Conservation (phyloP, 2,888 invertebrate genomes). For the Campoplex capitator region DNA sequence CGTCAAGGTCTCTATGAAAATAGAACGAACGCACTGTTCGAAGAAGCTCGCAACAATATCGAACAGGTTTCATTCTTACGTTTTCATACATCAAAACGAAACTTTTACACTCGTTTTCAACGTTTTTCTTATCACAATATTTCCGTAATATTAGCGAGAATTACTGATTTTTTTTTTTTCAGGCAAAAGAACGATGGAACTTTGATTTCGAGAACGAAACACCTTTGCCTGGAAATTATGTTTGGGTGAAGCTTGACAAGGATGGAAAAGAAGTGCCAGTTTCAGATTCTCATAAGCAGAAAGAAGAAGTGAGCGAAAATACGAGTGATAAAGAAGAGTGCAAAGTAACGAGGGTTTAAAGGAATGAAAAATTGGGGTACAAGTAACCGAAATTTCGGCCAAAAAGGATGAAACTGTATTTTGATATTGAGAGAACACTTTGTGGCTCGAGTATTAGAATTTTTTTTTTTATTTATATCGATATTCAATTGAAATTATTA, state of each 20-base stretch:
- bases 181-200: slow-evolving; percentile 85
- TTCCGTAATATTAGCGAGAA: background rate
- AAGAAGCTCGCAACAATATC: slow-evolving; percentile 74
- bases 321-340: slow-evolving; percentile 23
- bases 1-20: slow-evolving; percentile 71
- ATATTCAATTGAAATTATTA: slow-evolving; percentile 3
- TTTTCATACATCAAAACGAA: background rate
- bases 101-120: background rate
- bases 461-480: background rate
- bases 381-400: background rate
- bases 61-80: slow-evolving; percentile 72
- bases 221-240: slow-evolving; percentile 85
- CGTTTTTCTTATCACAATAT: background rate
- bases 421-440: slow-evolving; percentile 17
- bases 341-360: background rate
- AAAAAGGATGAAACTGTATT: background rate
- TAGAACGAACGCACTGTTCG: slow-evolving; percentile 72
- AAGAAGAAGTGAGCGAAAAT: slow-evolving; percentile 68
- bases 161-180: slow-evolving; percentile 6
- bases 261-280: slow-evolving; percentile 63
- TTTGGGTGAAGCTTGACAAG: slow-evolving; percentile 84
- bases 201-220: slow-evolving; percentile 86
- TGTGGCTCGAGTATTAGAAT: slow-evolving; percentile 21
- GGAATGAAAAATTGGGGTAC: background rate
- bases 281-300: slow-evolving; percentile 29